These are phyloP conservation scores for Bombyx huttoni DNA, from an alignment of 2,888 invertebrate genomes.

Conservation along the genomic window DNA sequence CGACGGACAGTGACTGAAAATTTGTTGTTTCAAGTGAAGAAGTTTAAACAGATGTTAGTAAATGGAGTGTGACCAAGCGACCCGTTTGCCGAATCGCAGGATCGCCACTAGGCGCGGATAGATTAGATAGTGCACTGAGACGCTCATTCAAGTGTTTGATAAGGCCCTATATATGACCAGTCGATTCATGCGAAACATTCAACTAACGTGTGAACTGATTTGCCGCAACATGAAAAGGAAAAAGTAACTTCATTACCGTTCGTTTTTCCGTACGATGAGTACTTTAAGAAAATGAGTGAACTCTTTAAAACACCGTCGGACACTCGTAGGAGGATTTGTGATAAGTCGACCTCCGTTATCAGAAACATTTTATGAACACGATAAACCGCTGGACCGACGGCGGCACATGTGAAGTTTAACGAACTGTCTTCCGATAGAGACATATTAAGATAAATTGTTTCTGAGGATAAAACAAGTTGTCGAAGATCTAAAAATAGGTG, in stretches of 20 bases:
- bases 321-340: slow-evolving; percentile 43
- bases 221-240: slow-evolving; percentile 59
- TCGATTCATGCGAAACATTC: slow-evolving; percentile 44
- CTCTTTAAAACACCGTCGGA: slow-evolving; percentile 48
- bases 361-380: slow-evolving; percentile 47
- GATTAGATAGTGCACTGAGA: slow-evolving; percentile 63
- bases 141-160: slow-evolving; percentile 61
- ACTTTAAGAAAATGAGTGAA: slow-evolving; percentile 48
- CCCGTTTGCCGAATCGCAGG: slow-evolving; percentile 39
- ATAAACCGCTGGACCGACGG: slow-evolving; percentile 64
- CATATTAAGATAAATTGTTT: slow-evolving; percentile 53
- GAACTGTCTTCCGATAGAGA: slow-evolving; percentile 47
- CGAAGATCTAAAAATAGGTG: slow-evolving; percentile 69
- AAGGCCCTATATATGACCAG: slow-evolving; percentile 51
- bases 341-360: slow-evolving; percentile 49
- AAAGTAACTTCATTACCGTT: slow-evolving; percentile 39
- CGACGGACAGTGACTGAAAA: slow-evolving; percentile 36
- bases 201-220: slow-evolving; percentile 32
- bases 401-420: slow-evolving; percentile 63
- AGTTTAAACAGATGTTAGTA: slow-evolving; percentile 37
- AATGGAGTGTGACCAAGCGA: slow-evolving; percentile 37
- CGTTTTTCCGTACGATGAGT: slow-evolving; percentile 27
- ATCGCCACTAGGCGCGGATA: slow-evolving; percentile 56
- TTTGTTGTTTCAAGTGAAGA: slow-evolving; percentile 39
- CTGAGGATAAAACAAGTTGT: slow-evolving; percentile 50